These are phyloP conservation scores for Erythrocebus patas DNA, from an alignment of 2,113 vertebrate species.

Conservation along the genomic window DNA sequence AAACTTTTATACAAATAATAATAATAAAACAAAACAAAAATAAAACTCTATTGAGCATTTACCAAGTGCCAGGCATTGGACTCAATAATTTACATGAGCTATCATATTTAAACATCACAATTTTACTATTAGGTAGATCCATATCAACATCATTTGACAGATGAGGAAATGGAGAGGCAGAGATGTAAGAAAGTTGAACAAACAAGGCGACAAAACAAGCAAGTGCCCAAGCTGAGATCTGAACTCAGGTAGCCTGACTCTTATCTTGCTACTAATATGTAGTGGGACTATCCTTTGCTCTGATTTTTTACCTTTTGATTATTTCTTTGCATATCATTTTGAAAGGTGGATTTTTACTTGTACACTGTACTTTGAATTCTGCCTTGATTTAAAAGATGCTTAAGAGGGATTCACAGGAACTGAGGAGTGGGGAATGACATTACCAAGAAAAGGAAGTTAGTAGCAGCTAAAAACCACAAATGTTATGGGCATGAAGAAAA, in stretches of 20 bases:
- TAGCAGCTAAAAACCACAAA: background rate
- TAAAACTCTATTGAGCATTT: background rate
- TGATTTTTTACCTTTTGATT: background rate
- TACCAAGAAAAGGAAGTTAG: background rate
- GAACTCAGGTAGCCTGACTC: background rate
- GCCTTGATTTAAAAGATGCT: background rate
- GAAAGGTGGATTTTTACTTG: conserved; percentile 18
- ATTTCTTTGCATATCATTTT: conserved; percentile 10
- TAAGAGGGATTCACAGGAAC: background rate
- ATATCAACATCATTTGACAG: background rate
- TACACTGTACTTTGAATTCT: background rate
- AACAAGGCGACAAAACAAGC: background rate
- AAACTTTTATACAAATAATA: background rate
- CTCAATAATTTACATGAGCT: background rate
- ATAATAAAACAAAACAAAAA: background rate
- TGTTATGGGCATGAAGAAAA: background rate
- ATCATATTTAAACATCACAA: background rate
- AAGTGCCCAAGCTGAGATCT: background rate
- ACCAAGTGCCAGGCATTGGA: background rate
- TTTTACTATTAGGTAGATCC: background rate
- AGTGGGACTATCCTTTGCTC: background rate
- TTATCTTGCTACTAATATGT: background rate
- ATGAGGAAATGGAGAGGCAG: background rate
- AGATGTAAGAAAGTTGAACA: background rate
- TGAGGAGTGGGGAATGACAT: background rate